Evolutionary conservation across 1,140 invertebrate genomes (phyloP), one percentile per base, ranked within the genome.

Genomic region (Melanaphis sacchari): DNA sequence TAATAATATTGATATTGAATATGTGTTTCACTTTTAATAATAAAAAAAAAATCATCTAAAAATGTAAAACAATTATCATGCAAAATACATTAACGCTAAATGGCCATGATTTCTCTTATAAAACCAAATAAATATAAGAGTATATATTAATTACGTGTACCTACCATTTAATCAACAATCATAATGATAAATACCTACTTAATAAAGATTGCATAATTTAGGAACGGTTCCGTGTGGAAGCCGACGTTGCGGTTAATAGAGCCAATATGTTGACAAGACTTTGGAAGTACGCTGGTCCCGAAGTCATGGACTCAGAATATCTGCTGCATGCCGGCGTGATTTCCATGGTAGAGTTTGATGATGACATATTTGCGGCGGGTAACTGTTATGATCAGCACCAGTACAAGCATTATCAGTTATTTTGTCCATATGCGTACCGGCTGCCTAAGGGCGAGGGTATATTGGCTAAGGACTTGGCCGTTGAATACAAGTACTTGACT

Each of bases 271-370:
- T 99, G 90, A 99, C 98, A 6, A 96, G 98, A 81, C 95, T 99
- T n/a, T 99, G 98, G 98, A 99, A 99, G 95, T 98, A 98, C 94
- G 97, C 98, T 0, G 96, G 97, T 0, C 96, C 96, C 1, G 96
- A 96, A 15, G 97, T 98, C 38, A 96, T 98, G 94, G 96, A 97
- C 89, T 98, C 98, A 21, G 98, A 99, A 95, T 98, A 98, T 95
- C 95, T 99, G 22, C 96, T 99, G 31, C 98, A 99, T 94, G 97
- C 98, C 0, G 97, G 97, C 85, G 97, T 99, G 3, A 96, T 98
- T 90, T 98, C 98, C 3, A 98, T 99, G 97, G 97, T 99, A 0
- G 98, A 99, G 95, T 98, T 99, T 94, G 98, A 99, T 95, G 97
- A 98, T 94, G 98, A 99, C 94, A 98, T 99, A 94, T 99, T 99